phyloP scores from a whole-genome alignment of 2,888 invertebrate genomes.

The Callimorpha dominula region DNA sequence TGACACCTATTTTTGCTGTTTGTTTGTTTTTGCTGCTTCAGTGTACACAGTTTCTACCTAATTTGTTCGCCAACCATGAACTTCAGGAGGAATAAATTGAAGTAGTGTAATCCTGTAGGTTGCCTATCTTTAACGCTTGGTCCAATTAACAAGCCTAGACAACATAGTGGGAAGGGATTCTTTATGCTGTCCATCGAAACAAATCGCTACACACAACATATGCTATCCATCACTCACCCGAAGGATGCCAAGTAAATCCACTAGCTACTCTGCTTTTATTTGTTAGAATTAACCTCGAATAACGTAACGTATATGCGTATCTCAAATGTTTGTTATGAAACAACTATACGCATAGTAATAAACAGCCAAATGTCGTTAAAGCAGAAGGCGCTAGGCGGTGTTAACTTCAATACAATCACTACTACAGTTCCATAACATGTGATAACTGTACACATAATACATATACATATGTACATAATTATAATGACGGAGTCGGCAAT shows the following conservation, averaged over 20 bases:
- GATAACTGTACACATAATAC: conserved; percentile 8
- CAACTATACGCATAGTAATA: conserved; percentile 60
- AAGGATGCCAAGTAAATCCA: conserved; percentile 1
- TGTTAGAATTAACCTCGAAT: conserved; percentile 25
- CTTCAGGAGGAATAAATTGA: not conserved
- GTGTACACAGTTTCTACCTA: not conserved
- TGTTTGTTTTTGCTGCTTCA: not conserved
- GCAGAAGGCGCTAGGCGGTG: conserved; percentile 55
- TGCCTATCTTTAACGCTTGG: not conserved
- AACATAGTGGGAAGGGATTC: not conserved
- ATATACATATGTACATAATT: not conserved
- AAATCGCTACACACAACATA: not conserved
- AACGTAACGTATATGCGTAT: conserved; percentile 61
- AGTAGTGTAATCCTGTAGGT: no score
- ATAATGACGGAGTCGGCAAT: conserved; percentile 17
- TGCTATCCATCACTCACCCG: not conserved
- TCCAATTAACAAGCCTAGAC: not conserved
- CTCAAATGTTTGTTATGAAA: conserved; percentile 54
- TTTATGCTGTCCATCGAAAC: not conserved
- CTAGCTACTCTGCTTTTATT: not conserved
- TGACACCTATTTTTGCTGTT: no score
- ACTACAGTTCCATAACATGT: conserved; percentile 21
- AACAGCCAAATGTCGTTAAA: conserved; percentile 47
- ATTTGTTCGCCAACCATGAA: not conserved
- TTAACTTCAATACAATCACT: conserved; percentile 19